Conservation (phyloP, 1,140 invertebrate genomes). For the Drosophila varians region DNA sequence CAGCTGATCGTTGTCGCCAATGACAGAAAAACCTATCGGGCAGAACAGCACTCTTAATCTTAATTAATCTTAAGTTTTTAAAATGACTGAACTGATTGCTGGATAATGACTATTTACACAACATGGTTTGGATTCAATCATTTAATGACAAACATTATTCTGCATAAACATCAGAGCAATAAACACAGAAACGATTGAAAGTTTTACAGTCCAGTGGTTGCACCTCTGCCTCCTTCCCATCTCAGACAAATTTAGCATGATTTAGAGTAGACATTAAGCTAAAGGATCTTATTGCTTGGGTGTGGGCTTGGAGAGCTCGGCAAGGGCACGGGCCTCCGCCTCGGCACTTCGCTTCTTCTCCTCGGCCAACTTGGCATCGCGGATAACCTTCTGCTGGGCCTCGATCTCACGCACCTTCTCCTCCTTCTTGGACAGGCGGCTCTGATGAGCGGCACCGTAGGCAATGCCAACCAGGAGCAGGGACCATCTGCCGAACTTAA, state of each 20-base stretch:
- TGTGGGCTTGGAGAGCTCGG: slow-evolving; percentile 62
- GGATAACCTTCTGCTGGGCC: slow-evolving; percentile 86
- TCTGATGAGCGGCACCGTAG: slow-evolving; percentile 89
- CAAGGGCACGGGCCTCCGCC: slow-evolving; percentile 76
- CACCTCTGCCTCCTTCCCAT: slow-evolving; percentile 1
- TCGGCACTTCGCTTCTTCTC: slow-evolving; percentile 86
- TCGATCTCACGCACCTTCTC: slow-evolving; percentile 87
- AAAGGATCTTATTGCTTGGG: slow-evolving; percentile 40
- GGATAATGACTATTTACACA: slow-evolving; percentile 19
- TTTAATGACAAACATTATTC: slow-evolving; percentile 42
- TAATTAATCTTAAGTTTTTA: no score
- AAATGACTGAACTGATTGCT: no score
- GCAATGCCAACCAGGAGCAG: slow-evolving; percentile 87
- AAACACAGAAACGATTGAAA: slow-evolving; percentile 36
- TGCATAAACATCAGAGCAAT: slow-evolving; percentile 32
- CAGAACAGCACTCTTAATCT: no score
- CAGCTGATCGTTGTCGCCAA: slow-evolving; percentile 44
- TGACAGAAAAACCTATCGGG: no score
- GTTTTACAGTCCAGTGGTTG: background rate
- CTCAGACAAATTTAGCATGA: slow-evolving; percentile 13
- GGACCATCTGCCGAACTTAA: slow-evolving; percentile 90
- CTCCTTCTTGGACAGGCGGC: slow-evolving; percentile 88
- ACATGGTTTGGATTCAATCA: slow-evolving; percentile 32
- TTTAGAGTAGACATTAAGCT: slow-evolving; percentile 48
- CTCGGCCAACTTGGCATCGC: slow-evolving; percentile 88